Evolutionary conservation across 2,113 vertebrate genomes (phyloP).

Genomic region (Pelobates fuscus): DNA sequence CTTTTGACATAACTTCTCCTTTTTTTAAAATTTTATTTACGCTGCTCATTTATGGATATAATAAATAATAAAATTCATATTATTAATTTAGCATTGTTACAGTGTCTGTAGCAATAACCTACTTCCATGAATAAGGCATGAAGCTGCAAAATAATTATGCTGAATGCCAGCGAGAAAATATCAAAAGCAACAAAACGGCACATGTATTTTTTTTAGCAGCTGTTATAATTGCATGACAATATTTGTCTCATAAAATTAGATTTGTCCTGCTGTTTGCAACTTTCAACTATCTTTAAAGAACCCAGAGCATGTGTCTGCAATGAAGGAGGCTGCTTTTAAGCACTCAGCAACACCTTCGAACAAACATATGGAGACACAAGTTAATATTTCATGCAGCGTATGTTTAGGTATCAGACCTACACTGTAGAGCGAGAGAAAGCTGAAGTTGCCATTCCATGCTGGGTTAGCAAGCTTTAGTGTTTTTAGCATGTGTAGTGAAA

Average conservation of each 20-base stretch:
- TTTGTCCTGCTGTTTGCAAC: slow-evolving; percentile 48
- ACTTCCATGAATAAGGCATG: slow-evolving; percentile 50
- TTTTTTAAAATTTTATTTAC: neutral
- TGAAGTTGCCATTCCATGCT: slow-evolving; percentile 24
- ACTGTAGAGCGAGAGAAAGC: slow-evolving; percentile 1
- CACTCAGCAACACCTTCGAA: slow-evolving; percentile 40
- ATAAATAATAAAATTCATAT: slow-evolving; percentile 52
- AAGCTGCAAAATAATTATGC: slow-evolving; percentile 48
- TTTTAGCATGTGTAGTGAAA: neutral
- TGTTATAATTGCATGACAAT: slow-evolving; percentile 47
- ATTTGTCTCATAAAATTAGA: slow-evolving; percentile 50
- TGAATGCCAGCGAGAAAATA: slow-evolving; percentile 33
- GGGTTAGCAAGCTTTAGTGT: slow-evolving; percentile 6
- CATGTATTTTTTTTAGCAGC: slow-evolving; percentile 50
- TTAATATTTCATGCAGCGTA: slow-evolving; percentile 49
- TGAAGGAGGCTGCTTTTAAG: slow-evolving; percentile 45
- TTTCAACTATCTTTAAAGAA: slow-evolving; percentile 49
- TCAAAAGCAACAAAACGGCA: slow-evolving; percentile 44
- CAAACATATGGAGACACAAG: slow-evolving; percentile 43
- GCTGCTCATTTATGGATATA: slow-evolving; percentile 57
- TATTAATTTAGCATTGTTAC: slow-evolving; percentile 12
- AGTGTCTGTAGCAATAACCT: slow-evolving; percentile 54
- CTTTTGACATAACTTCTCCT: too few relatives aligned
- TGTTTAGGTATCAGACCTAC: slow-evolving; percentile 34
- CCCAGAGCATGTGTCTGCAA: slow-evolving; percentile 26